Evolutionary conservation across 2,888 invertebrate species (phyloP).

Genomic region (Shargacucullia verbasci): DNA sequence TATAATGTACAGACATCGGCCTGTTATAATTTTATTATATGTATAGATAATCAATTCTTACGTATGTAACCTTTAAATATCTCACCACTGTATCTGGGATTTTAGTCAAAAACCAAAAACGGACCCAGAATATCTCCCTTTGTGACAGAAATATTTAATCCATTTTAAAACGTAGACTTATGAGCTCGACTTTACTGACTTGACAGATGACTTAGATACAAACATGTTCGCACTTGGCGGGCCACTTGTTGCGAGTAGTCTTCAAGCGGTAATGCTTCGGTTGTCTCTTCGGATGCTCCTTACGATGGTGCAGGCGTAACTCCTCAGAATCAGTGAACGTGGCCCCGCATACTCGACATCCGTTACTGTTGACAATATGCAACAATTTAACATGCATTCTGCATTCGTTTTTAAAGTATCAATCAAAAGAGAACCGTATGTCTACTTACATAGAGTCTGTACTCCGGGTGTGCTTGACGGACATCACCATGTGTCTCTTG

Average conservation of each 20-base stretch:
- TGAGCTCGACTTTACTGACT: no score
- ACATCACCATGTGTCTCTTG: constrained; percentile 82
- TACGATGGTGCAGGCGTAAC: constrained; percentile 75
- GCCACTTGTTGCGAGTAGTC: constrained; percentile 66
- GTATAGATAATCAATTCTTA: no score
- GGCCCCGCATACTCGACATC: constrained; percentile 80
- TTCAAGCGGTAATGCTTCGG: constrained; percentile 80
- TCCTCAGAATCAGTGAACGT: constrained; percentile 72
- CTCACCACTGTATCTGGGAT: no score
- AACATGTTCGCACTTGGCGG: constrained; percentile 76
- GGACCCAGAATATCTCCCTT: no score
- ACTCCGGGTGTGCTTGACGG: constrained; percentile 68
- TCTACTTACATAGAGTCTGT: constrained; percentile 71
- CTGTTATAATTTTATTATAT: no score
- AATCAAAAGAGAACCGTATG: constrained; percentile 7
- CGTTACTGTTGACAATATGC: constrained; percentile 62
- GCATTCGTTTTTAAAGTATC: neutral
- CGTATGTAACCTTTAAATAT: no score
- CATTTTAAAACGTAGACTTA: no score
- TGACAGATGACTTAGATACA: constrained; percentile 38
- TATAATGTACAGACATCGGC: no score
- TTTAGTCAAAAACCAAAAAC: no score
- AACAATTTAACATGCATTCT: no score
- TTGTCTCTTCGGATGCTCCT: constrained; percentile 73
- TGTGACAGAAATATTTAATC: no score